Conservation (phyloP, 2,888 invertebrate species). For the Blomia tropicalis region DNA sequence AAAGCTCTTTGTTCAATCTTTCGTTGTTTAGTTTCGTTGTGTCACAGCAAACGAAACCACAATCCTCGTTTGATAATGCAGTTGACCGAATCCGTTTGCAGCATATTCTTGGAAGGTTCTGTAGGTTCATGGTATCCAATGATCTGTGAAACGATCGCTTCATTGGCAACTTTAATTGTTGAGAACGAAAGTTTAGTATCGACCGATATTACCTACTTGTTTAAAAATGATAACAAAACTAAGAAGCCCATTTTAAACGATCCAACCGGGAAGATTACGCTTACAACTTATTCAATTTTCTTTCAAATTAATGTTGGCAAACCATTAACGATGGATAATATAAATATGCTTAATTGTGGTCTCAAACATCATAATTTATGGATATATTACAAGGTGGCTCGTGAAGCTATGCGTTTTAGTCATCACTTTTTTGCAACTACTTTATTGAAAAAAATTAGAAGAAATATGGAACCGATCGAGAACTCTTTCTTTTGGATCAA, state of each 20-base stretch:
- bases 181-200: slow-evolving; percentile 1
- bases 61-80: not conserved
- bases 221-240: not conserved
- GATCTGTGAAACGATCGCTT: slow-evolving; percentile 15
- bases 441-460: slow-evolving; percentile 30
- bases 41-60: not conserved
- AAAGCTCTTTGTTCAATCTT: slow-evolving; percentile 17
- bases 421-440: slow-evolving; percentile 55
- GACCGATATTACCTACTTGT: slow-evolving; percentile 4
- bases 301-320: slow-evolving; percentile 12
- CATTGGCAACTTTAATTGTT: not conserved
- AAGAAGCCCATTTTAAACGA: not conserved
- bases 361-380: slow-evolving; percentile 45
- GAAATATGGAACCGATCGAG: slow-evolving; percentile 53
- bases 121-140: slow-evolving; percentile 10
- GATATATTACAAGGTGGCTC: slow-evolving; percentile 68
- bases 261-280: not conserved
- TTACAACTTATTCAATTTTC: slow-evolving; percentile 1
- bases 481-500: slow-evolving; percentile 74
- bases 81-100: slow-evolving; percentile 11
- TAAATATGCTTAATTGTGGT: not conserved
- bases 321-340: not conserved
- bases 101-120: slow-evolving; percentile 9
- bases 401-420: slow-evolving; percentile 68
- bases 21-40: slow-evolving; percentile 14